Evolutionary conservation across 2,113 vertebrate genomes (phyloP), one percentile per base, ranked within the genome.

Genomic region (Antennarius striatus): DNA sequence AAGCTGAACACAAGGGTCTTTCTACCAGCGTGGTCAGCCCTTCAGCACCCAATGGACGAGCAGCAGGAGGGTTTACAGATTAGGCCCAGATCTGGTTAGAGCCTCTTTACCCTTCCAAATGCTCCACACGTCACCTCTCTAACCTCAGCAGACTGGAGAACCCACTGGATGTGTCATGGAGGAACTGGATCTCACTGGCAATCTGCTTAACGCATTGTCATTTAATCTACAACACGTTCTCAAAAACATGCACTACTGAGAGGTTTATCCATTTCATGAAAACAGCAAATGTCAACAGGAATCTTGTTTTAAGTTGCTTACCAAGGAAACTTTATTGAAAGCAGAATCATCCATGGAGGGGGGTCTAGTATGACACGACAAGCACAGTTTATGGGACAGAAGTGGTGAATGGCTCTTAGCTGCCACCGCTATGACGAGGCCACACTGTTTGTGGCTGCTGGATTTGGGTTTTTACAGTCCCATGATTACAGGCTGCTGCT

Each of bases 121-220:
- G 43, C 74, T 69, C 62, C 49, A 59, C 65, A 63, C 68, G 52
- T 58, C 46, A 17, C 69, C 72, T 71, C 60, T 68, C 76, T 68
- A 62, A 74, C 79, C 65, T 73, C 80, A 63, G 63, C 68, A 57
- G 73, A 73, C 62, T 77, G 75, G 47, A 68, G 53, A 47, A 73
- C 61, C 72, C 67, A 75, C 68, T 83, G 83, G 91, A 89, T 91
- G 86, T 92, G 90, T 88, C 91, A 91, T 78, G 82, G 79, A 36
- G 32, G 32, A 36, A 4, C 87, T 87, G 91, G 71, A 92, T 92
- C 93, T 88, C 82, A 84, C 85, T 82, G 76, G 79, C 87, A 94
- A 94, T 93, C 93, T 92, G 94, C 95, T 95, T 94, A 95, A 73
- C 11, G 15, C 28, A 52, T 47, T 62, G 29, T 76, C n/a, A 50